A percentile compares a stretch with the other conserved stretches of the same genome.
Conservation (phyloP, 2,113 vertebrate species). For the Neoarius graeffei region DNA sequence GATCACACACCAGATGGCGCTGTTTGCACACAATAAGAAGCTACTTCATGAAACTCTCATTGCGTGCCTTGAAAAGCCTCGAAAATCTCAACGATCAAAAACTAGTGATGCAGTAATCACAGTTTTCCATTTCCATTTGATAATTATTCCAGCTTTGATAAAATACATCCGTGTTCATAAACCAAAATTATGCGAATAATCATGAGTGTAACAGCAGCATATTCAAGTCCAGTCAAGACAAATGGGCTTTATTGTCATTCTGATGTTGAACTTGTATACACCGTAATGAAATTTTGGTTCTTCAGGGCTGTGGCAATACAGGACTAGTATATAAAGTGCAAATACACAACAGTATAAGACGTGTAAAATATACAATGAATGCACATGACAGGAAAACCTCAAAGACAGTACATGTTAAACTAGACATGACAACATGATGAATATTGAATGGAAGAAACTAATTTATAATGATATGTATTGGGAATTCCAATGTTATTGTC, state of each 20-base stretch:
- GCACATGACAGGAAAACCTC: neutral
- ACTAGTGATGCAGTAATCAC: neutral
- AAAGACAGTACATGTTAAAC: neutral
- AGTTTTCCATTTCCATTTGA: neutral
- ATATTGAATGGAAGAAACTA: neutral
- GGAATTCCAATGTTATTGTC: neutral
- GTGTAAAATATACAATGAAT: neutral
- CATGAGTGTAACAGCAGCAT: neutral
- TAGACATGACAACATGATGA: neutral
- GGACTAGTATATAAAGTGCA: neutral
- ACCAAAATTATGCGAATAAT: neutral
- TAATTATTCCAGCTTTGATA: neutral
- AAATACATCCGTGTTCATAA: neutral
- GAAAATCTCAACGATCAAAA: neutral
- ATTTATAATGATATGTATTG: neutral
- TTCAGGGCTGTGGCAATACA: neutral
- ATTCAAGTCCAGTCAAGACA: neutral
- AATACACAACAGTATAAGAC: neutral
- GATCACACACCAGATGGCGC: conserved; percentile 36
- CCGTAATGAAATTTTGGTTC: neutral
- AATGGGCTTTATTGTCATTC: neutral
- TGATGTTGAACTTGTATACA: neutral
- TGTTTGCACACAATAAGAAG: neutral
- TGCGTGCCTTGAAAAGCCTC: neutral
- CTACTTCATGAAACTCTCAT: neutral